Base-by-base conservation (phyloP, 2,888 invertebrate species). In the Amiota minor region DNA sequence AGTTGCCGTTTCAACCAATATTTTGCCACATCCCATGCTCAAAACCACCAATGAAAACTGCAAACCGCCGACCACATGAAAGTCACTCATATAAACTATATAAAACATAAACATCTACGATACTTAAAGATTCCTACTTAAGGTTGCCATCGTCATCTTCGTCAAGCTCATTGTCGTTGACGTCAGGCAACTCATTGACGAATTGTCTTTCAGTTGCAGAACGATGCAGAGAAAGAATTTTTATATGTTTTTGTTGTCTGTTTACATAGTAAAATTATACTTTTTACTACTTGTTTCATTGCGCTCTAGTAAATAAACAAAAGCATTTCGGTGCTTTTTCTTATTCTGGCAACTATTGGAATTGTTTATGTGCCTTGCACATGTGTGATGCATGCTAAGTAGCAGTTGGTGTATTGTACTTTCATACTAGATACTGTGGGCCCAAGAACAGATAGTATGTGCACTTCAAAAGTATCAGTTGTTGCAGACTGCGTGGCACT, bases 251-350 rank as follows among this genome's bases (percentile, higher is more conserved):
- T 49, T 61, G 16, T 73, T 75, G 77, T 73, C 83, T 83, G 83
- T 83, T 83, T 83, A 83, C 83, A 83, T 83, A 83, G 83, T 83
- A 83, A 83, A 83, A 81, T 83, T 85, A 85, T 85, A 85, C 84
- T 81, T 83, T 85, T 83, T 83, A 83, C 83, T 83, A 83, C 83
- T 84, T 84, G 84, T 80, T 83, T 83, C 83, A 83, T 85, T 84
- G 81, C 83, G 83, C 84, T 80, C 78, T 85, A 81, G 83, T 83
- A 80, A 85, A 83, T 83, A 84, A 85, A 85, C 85, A 83, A 74
- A 47, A 49, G 76, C 79, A 70, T 56, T 45, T 55, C 45, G 6
- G 47, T 64, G 12, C n/a, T 70, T 12, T 59, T 49, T 70, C 62
- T 35, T 35, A 35, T 35, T 35, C 35, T 35, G 35, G 35, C 6